These are phyloP conservation scores for Cirrhinus mrigala DNA, from an alignment of 2,797 vertebrate species.

Conservation along the genomic window DNA sequence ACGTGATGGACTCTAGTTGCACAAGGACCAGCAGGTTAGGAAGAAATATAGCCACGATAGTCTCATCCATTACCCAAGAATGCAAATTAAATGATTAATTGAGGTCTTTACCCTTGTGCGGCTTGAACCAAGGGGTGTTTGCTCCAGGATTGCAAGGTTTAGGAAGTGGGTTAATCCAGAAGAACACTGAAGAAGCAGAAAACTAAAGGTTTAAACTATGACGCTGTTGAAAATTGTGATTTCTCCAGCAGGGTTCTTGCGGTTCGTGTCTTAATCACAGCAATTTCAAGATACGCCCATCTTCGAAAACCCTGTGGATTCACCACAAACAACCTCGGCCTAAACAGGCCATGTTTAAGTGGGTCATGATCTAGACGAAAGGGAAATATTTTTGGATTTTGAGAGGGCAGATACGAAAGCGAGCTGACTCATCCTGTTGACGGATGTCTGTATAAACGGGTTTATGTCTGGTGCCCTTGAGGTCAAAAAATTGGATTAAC, in stretches of 20 bases:
- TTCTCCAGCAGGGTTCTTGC: neutral
- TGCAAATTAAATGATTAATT: slow-evolving; percentile 36
- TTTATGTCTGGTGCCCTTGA: slow-evolving; percentile 38
- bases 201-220: neutral
- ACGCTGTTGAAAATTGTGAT: neutral
- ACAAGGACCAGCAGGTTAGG: slow-evolving; percentile 19
- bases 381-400: slow-evolving; percentile 24
- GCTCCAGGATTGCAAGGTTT: slow-evolving; percentile 4
- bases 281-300: slow-evolving; percentile 6
- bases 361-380: slow-evolving; percentile 38
- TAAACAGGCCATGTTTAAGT: slow-evolving; percentile 11
- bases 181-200: neutral
- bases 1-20: neutral
- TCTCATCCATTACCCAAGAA: slow-evolving; percentile 14
- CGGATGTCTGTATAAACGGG: slow-evolving; percentile 19
- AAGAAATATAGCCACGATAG: slow-evolving; percentile 18
- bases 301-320: slow-evolving; percentile 11
- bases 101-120: neutral
- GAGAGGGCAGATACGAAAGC: slow-evolving; percentile 14
- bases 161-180: neutral
- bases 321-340: slow-evolving; percentile 16
- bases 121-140: slow-evolving; percentile 4
- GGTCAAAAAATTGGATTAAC: slow-evolving; percentile 26
- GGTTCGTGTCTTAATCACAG: neutral
- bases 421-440: slow-evolving; percentile 39